These are phyloP conservation scores for Sinocyclocheilus grahami DNA, from an alignment of 2,113 vertebrate species.

Conservation along the genomic window DNA sequence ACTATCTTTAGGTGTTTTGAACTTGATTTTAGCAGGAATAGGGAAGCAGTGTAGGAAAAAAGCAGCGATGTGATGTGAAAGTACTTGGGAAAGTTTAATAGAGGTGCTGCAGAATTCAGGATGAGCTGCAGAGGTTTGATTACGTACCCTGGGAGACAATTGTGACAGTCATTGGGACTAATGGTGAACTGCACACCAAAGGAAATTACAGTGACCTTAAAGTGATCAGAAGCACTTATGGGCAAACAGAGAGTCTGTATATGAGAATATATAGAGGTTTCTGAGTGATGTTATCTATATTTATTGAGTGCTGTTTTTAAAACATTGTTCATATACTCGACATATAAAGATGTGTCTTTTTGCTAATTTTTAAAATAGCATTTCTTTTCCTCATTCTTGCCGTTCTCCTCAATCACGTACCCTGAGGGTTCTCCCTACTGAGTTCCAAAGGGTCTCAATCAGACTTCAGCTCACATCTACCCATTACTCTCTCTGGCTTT, in stretches of 20 bases:
- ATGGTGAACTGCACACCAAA: slow-evolving; percentile 5
- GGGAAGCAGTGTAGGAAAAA: neutral
- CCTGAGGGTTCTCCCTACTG: neutral
- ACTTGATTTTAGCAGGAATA: neutral
- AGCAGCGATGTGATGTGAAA: neutral
- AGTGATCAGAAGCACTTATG: neutral
- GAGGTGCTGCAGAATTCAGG: neutral
- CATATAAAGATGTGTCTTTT: neutral
- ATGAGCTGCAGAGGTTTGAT: slow-evolving; percentile 19
- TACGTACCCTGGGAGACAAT: neutral
- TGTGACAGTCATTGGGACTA: slow-evolving; percentile 9
- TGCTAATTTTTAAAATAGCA: neutral
- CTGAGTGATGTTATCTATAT: neutral
- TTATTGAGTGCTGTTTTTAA: neutral
- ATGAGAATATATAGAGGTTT: neutral
- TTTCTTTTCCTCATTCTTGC: neutral
- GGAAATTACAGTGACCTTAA: neutral
- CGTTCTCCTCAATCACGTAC: neutral
- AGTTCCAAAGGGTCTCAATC: neutral
- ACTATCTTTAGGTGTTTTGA: neutral
- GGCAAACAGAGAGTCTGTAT: neutral
- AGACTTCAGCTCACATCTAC: slow-evolving; percentile 9
- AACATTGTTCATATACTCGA: neutral
- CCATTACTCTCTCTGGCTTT: neutral
- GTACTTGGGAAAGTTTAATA: neutral